phyloP scores from a whole-genome alignment of 2,113 vertebrate species.

The Grammatotria lemairii region DNA sequence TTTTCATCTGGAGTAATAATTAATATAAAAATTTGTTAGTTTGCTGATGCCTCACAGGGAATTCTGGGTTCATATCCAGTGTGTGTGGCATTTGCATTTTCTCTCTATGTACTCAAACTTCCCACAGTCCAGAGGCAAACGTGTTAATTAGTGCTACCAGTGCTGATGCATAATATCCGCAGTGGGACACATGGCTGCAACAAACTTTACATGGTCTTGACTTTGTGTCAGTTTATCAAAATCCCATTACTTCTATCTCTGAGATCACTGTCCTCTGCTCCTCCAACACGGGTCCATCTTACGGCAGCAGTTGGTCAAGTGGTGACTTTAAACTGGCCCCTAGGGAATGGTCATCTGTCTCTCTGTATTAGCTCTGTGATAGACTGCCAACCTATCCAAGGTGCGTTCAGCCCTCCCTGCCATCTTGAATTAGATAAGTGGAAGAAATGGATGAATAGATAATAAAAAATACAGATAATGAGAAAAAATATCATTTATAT shows the following conservation, averaged over 20 bases:
- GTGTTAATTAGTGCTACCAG: not conserved
- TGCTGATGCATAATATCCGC: not conserved
- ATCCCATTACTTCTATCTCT: not conserved
- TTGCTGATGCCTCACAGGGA: not conserved
- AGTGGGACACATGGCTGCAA: not conserved
- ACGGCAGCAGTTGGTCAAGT: not conserved
- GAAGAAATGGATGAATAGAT: not conserved
- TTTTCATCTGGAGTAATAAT: not conserved
- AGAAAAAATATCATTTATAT: not conserved
- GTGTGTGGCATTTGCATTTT: not conserved
- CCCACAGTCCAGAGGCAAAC: not conserved
- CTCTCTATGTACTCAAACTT: not conserved
- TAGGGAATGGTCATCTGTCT: not conserved
- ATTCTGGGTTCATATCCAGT: not conserved
- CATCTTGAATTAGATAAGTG: not conserved
- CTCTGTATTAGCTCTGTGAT: not conserved
- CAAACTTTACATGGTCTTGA: not conserved
- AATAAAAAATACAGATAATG: not conserved
- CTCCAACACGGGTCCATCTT: not conserved
- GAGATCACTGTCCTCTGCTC: not conserved
- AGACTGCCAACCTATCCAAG: not conserved
- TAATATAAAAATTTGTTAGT: not conserved
- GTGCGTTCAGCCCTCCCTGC: not conserved
- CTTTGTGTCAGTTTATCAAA: not conserved
- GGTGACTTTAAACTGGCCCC: not conserved